phyloP scores from a whole-genome alignment of 2,888 invertebrate species.

The Microdon myrmicae region DNA sequence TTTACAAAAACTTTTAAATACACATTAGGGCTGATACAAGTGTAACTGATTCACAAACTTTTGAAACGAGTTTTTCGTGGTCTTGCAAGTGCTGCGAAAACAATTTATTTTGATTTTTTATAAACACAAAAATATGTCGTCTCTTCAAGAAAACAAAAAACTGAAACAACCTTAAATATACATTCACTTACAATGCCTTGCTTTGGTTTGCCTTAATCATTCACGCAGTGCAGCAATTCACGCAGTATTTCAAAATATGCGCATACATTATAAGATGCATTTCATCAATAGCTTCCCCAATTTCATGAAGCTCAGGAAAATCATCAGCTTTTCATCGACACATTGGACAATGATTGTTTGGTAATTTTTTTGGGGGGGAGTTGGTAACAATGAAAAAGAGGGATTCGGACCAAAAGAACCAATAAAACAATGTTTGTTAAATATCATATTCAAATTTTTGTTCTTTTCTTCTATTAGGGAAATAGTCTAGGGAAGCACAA shows the following conservation, averaged over 20 bases:
- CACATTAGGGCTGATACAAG: no score
- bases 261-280: constrained; percentile 66
- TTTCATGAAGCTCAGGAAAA: constrained; percentile 64
- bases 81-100: no score
- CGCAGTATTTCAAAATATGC: constrained; percentile 65
- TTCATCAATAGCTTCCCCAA: constrained; percentile 67
- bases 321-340: constrained; percentile 36
- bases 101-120: no score
- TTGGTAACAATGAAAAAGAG: not conserved
- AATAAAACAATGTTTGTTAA: constrained; percentile 25
- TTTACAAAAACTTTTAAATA: no score
- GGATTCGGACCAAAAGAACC: constrained; percentile 9
- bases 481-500: constrained; percentile 42
- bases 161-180: not conserved
- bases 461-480: constrained; percentile 46
- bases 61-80: no score
- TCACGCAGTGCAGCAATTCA: constrained; percentile 51
- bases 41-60: no score
- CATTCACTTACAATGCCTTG: not conserved
- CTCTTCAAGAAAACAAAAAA: no score
- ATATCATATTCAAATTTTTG: constrained; percentile 38
- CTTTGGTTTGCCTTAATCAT: not conserved
- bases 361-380: constrained; percentile 4
- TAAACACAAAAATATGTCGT: no score
- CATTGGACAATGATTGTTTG: not conserved